Base-by-base conservation (phyloP, 2,888 invertebrate genomes). In the Sinhomidia bicolor region DNA sequence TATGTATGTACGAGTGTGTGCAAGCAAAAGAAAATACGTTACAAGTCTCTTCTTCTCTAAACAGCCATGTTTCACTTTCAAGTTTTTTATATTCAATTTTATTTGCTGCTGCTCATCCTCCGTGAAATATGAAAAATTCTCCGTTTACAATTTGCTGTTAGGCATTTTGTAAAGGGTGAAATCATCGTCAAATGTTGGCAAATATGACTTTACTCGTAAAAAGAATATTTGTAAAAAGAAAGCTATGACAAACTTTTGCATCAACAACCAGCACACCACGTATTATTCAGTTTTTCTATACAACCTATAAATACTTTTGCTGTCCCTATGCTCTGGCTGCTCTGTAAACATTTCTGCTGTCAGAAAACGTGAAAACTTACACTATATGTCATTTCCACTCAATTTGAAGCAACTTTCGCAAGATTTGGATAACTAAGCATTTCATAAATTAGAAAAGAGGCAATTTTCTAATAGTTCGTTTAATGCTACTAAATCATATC, bases 41-140 rank as follows among this genome's bases (percentile, higher is more conserved):
- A 54, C 17, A 62, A 36, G 36, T 36, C 12, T 36, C 68, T 62
- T 62, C 12, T 17, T n/a, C 60, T 9, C 5, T 5, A 62, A 71
- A 71, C 20, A 44, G 62, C 41, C 62, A 80, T 82, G 82, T 51
- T 82, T 47, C 51, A 32, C 80, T 82, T 80, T 32, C 14, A 74
- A 51, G 47, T 74, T 74, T 51, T n/a, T n/a, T n/a, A 47, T 47
- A 26, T 29, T 41, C 20, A 68, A 47, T 51, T 47, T 36, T 47
- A 32, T 68, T 81, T 36, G 26, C 32, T 68, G 83, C 41, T 84
- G n/a, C n/a, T n/a, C 84, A 84, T 74, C 41, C 62, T 76, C 76
- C 84, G 74, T 84, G 76, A 76, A 84, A 84, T 84, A 62, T 76
- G 74, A 76, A 76, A 54, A 78, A 57, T 71, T 78, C 36, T 78